Percentiles rank a stretch among this genome's conserved stretches.
Evolutionary conservation across 2,888 invertebrate species (phyloP).

Genomic region (Patella ulyssiponensis): DNA sequence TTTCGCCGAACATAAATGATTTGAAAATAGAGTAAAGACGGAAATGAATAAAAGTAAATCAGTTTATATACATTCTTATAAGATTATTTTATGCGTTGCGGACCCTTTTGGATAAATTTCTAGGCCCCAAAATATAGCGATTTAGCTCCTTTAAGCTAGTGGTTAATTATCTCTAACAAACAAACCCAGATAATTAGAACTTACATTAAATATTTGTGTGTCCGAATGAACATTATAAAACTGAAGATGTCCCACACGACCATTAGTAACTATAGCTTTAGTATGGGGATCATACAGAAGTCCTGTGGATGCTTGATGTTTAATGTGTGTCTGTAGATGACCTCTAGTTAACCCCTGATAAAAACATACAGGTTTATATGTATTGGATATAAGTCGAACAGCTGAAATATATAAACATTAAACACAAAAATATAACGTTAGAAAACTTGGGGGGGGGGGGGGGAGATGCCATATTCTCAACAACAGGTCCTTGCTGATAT

Average conservation of each 20-base stretch:
- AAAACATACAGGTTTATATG: conserved; percentile 75
- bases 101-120: no score
- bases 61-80: no score
- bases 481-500: no score
- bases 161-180: background rate
- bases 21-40: no score
- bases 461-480: no score
- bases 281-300: conserved; percentile 79
- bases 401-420: conserved; percentile 58
- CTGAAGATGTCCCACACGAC: conserved; percentile 82
- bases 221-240: conserved; percentile 79
- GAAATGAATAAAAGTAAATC: no score
- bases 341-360: conserved; percentile 81
- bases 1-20: no score
- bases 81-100: no score
- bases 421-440: background rate
- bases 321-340: conserved; percentile 66
- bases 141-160: no score
- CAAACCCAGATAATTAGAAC: conserved; percentile 51
- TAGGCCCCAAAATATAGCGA: no score
- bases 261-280: conserved; percentile 80
- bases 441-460: no score
- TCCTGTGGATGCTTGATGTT: conserved; percentile 66
- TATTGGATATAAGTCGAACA: conserved; percentile 71
- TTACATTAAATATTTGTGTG: conserved; percentile 81